phyloP scores from a whole-genome alignment of 1,140 invertebrate species.

The Linepithema humile region DNA sequence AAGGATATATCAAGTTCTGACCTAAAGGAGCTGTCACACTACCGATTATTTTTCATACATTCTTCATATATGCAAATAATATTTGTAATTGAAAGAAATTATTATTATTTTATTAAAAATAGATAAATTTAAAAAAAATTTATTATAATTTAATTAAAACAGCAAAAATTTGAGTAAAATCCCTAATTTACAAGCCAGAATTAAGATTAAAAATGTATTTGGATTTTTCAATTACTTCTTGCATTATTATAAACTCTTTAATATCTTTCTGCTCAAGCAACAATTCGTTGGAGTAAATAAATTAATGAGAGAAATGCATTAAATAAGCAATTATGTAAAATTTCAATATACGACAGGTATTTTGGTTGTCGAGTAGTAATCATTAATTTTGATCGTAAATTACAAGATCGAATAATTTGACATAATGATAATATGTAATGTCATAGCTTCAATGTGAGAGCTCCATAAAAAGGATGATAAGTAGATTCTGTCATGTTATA shows the following conservation, averaged over 20 bases:
- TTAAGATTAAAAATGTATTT: too few relatives aligned
- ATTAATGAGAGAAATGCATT: not conserved
- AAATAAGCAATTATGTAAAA: not conserved
- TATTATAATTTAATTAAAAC: too few relatives aligned
- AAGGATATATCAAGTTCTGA: conserved; percentile 7
- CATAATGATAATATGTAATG: not conserved
- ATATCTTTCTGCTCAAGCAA: not conserved
- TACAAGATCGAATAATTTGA: not conserved
- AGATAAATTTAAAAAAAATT: too few relatives aligned
- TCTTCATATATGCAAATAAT: not conserved
- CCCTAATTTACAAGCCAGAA: too few relatives aligned
- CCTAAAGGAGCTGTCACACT: conserved; percentile 2
- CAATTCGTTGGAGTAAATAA: not conserved
- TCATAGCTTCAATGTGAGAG: too few relatives aligned
- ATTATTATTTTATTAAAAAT: too few relatives aligned
- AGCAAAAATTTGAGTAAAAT: too few relatives aligned
- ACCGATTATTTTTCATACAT: not conserved
- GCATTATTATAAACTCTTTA: not conserved
- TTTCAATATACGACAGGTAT: not conserved
- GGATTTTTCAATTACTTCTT: too few relatives aligned
- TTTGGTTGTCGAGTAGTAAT: not conserved
- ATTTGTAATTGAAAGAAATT: too few relatives aligned
- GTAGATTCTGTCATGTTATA: not conserved
- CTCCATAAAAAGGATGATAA: not conserved
- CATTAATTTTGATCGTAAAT: not conserved